Base-by-base conservation (phyloP, 2,888 invertebrate genomes). In the Chrysodeixis includens region DNA sequence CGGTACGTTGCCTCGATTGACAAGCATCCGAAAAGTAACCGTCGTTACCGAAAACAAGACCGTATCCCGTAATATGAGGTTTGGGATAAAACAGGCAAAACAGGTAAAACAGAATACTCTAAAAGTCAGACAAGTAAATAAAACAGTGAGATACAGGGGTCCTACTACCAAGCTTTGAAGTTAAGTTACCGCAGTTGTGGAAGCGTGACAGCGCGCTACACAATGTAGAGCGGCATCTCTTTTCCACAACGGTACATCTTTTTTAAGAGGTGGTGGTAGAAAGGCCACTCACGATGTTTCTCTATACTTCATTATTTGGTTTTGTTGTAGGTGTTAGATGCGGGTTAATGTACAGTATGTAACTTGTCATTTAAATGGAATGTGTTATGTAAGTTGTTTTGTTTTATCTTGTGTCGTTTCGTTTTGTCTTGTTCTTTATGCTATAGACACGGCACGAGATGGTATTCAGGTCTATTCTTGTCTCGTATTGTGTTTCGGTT, bases 41-140 rank as follows among this genome's bases (percentile, higher is more conserved):
- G 62, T 66, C 66, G 62, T 75, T 75, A 58, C 75, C 51, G 62
- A 65, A n/a, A 71, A 71, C 69, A 66, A 57, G 49, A 58, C 66
- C 69, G 67, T 62, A 62, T 78, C 67, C 63, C 67, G 65, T 62
- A 62, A 78, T 68, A 72, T 72, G 71, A 70, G 69, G 62, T 58
- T 67, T 54, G 65, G 67, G 65, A 69, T 72, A 78, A 70, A 59
- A 72, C 62, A 69, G 66, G 72, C 63, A 70, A 68, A 68, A 72
- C 62, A 69, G 67, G 72, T 63, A 70, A 68, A 68, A 78, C 64
- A 64, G 72, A 49, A 20, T 65, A 68, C 78, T 60, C 72, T 66
- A 63, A 78, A 75, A 78, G 76, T 76, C 78, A 78, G 73, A 78
- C 73, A 73, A 63, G 64, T 70, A 73, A 78, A 78, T 78, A 78